Evolutionary conservation across 2,113 vertebrate species (phyloP), one percentile per base, ranked within the genome.

Genomic region (Gnathonemus echidnorhynchus): DNA sequence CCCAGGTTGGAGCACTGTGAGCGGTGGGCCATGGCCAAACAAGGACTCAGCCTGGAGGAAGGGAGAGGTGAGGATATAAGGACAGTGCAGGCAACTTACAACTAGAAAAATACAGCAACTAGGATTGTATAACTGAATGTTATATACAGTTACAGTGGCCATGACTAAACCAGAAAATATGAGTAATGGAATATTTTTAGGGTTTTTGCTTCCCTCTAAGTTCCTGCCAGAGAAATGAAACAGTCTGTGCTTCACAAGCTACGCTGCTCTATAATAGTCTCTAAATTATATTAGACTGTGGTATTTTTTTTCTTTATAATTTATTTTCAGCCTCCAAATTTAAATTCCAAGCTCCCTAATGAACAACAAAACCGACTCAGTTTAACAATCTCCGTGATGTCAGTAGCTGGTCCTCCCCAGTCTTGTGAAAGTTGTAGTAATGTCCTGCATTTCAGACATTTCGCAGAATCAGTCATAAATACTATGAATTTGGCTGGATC

Each of bases 1-100:
- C 98, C 98, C 91, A 98, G 93, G 0, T 97, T 98, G 84, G 98
- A 99, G 91, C 97, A 97, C 94, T 99, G 98, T 11, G 98, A 99
- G n/a, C 97, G 97, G 70, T 97, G 98, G 85, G 98, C 96, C 98
- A 99, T 99, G 92, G 48, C 94, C 89, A 66, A 90, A 91, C 70
- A 89, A 91, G 49, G n/a, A 6, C 21, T 83, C 66, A 21, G 74
- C 80, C 84, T 87, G 77, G 53, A 89, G 4, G 21, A 88, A 70
- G 19, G 87, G n/a, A 89, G 17, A 42, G 49, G 21, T n/a, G 27
- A 87, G 31, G n/a, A 53, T 53, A 53, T 52, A 50, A 35, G 2
- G 15, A 66, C 87, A 45, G 56, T 42, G 19, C 21, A n/a, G 17
- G 39, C 10, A 21, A 58, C 9, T n/a, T 88, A 27, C 8, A 13